A percentile compares a stretch with the other conserved stretches of the same genome.
These are phyloP conservation scores for Salpingus planirostris DNA, from an alignment of 2,888 invertebrate species.

Conservation along the genomic window DNA sequence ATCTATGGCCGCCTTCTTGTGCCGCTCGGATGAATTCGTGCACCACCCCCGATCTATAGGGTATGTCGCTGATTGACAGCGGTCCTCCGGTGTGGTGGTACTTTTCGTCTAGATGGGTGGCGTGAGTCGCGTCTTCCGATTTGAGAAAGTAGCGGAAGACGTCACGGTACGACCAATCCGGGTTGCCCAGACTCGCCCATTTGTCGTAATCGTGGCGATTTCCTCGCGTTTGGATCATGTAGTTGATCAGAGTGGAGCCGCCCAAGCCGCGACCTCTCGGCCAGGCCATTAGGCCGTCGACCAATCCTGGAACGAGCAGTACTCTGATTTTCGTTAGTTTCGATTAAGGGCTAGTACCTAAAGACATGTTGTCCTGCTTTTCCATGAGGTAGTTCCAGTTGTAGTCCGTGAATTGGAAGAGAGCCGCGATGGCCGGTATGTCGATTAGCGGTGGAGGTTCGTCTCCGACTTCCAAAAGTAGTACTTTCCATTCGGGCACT, in stretches of 20 bases:
- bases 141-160: conserved; percentile 39
- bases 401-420: conserved; percentile 48
- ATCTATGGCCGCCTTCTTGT: conserved; percentile 54
- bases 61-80: conserved; percentile 33
- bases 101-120: conserved; percentile 28
- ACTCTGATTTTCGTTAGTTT: neutral
- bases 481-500: conserved; percentile 48
- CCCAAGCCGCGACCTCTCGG: conserved; percentile 50
- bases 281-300: conserved; percentile 37
- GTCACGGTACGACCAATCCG: conserved; percentile 44
- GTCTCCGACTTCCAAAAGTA: conserved; percentile 58
- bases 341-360: too few species aligned
- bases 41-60: conserved; percentile 41
- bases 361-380: conserved; percentile 46
- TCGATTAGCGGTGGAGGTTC: conserved; percentile 46
- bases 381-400: conserved; percentile 56
- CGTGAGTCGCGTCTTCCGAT: conserved; percentile 31
- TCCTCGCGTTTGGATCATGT: conserved; percentile 51
- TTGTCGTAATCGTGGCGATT: conserved; percentile 60
- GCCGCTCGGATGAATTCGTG: conserved; percentile 54
- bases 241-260: conserved; percentile 37
- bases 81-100: conserved; percentile 34
- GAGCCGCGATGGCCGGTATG: conserved; percentile 46
- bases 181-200: conserved; percentile 49
- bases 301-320: conserved; percentile 31